phyloP scores from a whole-genome alignment of 1,140 invertebrate species.

The Zeugodacus cucurbitae region DNA sequence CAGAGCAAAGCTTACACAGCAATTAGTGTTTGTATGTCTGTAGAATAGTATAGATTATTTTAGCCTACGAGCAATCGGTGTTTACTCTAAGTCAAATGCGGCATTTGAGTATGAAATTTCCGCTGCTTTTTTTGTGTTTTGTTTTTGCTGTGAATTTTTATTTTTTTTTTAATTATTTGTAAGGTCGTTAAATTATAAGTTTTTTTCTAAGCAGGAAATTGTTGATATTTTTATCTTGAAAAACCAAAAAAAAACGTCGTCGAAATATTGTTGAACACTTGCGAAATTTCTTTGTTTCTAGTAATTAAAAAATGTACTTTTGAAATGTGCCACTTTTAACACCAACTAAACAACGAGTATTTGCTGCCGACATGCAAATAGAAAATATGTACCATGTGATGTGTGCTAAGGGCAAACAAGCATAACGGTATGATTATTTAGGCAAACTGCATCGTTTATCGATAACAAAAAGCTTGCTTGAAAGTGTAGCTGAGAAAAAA shows the following conservation, averaged over 20 bases:
- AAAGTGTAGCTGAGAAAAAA: background rate
- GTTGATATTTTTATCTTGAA: background rate
- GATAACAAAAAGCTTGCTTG: background rate
- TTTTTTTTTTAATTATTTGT: background rate
- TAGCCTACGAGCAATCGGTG: background rate
- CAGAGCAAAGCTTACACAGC: background rate
- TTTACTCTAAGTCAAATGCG: background rate
- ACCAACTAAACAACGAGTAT: background rate
- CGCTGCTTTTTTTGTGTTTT: background rate
- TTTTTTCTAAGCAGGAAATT: background rate
- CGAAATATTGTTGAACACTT: background rate
- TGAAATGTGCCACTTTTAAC: slow-evolving; percentile 14
- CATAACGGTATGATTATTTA: background rate
- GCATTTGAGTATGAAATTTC: background rate
- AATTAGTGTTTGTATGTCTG: no score
- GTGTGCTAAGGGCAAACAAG: background rate
- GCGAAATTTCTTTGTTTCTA: background rate
- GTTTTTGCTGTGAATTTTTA: background rate
- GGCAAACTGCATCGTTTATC: background rate
- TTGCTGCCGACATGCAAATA: background rate
- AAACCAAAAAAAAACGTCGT: no score
- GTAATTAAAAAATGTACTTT: background rate
- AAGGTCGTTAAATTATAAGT: background rate
- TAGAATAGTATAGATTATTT: background rate
- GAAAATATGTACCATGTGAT: background rate